These are phyloP conservation scores for Falcaria lacertinaria DNA, from an alignment of 2,888 invertebrate genomes.

Conservation along the genomic window DNA sequence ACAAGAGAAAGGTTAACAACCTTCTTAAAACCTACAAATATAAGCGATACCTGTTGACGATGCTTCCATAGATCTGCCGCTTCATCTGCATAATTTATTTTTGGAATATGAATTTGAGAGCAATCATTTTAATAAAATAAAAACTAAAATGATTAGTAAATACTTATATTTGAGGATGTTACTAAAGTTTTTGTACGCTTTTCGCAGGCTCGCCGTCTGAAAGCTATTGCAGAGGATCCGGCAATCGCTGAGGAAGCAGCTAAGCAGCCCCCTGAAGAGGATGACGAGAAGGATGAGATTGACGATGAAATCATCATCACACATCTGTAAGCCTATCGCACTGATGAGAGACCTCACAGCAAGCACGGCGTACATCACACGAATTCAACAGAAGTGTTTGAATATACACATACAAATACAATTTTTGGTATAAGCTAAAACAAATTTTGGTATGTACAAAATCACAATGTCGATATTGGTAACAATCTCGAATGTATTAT, in stretches of 20 bases:
- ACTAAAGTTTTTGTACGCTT: too few species aligned
- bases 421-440: constrained; percentile 22
- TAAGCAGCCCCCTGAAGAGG: constrained; percentile 86
- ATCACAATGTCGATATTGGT: constrained; percentile 18
- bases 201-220: constrained; percentile 82
- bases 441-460: constrained; percentile 26
- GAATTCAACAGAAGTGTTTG: constrained; percentile 9
- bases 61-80: too few species aligned
- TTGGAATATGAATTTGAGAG: too few species aligned
- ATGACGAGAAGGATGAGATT: constrained; percentile 92
- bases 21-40: too few species aligned
- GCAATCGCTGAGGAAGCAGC: constrained; percentile 82
- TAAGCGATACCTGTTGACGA: too few species aligned
- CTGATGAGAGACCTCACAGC: constrained; percentile 5
- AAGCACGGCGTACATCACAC: constrained; percentile 1
- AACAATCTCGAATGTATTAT: constrained; percentile 50
- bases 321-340: constrained; percentile 80
- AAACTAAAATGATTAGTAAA: too few species aligned
- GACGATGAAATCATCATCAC: constrained; percentile 94
- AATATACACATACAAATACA: constrained; percentile 6
- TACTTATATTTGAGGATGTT: too few species aligned
- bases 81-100: too few species aligned
- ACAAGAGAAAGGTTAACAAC: constrained; percentile 86
- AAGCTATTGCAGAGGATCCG: constrained; percentile 85
- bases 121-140: too few species aligned